phyloP scores from a whole-genome alignment of 2,797 vertebrate species.

The Spinus pinus region DNA sequence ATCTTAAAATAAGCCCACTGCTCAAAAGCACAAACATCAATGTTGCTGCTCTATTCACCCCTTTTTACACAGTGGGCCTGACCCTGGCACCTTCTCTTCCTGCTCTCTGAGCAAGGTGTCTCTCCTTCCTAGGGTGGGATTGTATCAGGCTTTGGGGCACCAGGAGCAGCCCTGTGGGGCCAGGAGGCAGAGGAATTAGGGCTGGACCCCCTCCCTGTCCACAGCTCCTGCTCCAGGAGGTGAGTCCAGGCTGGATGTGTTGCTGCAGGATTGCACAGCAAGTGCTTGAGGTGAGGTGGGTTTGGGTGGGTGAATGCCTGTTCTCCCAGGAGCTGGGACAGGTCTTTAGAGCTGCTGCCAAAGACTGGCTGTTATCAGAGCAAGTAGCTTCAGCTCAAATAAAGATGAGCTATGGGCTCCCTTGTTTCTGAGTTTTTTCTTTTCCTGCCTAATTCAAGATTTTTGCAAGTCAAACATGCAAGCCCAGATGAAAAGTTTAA shows the following conservation, averaged over 20 bases:
- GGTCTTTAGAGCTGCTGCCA: background rate
- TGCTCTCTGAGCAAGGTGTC: background rate
- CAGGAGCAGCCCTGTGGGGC: background rate
- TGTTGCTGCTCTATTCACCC: background rate
- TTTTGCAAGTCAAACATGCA: background rate
- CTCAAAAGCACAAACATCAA: background rate
- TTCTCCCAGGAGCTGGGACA: background rate
- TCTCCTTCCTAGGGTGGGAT: background rate
- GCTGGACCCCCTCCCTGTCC: background rate
- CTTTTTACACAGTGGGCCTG: background rate
- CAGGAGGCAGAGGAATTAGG: background rate
- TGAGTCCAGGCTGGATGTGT: fast-evolving
- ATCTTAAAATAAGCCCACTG: background rate
- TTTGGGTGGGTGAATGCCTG: background rate
- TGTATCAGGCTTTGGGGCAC: fast-evolving
- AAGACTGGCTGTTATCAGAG: background rate
- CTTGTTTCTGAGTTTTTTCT: background rate
- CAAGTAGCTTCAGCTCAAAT: background rate
- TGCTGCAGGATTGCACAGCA: background rate
- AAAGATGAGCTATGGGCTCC: fast-evolving
- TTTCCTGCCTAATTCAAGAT: background rate
- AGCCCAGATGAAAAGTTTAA: background rate
- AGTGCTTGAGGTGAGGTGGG: background rate
- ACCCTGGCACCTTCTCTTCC: background rate
- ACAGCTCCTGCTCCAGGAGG: background rate